phyloP scores from a whole-genome alignment of 2,113 vertebrate genomes.

The Triplophysa siluroides region DNA sequence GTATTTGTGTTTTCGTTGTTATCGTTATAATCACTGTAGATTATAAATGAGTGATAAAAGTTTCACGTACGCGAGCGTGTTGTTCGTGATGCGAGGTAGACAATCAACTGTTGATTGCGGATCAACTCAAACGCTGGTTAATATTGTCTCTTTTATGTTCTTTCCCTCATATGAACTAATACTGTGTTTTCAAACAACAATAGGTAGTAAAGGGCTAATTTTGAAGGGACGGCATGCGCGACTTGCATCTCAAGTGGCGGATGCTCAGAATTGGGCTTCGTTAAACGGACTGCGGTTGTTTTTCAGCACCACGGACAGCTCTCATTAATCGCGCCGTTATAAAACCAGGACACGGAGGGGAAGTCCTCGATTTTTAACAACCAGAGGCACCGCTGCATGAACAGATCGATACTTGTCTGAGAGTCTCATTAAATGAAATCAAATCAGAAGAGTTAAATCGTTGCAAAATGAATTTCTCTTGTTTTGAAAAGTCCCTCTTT shows the following conservation, averaged over 20 bases:
- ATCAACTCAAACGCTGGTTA: background rate
- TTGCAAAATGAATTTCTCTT: too few species aligned
- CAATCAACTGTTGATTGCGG: constrained; percentile 60
- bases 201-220: constrained; percentile 53
- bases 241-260: constrained; percentile 54
- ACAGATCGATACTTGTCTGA: background rate
- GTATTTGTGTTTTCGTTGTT: background rate
- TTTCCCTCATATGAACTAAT: background rate
- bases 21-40: too few species aligned
- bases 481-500: too few species aligned
- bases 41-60: background rate
- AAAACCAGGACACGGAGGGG: background rate
- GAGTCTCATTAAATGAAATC: background rate
- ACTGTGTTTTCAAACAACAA: background rate
- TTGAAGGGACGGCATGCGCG: constrained; percentile 52
- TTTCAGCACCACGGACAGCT: constrained; percentile 54
- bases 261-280: constrained; percentile 31
- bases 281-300: constrained; percentile 39
- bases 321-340: background rate
- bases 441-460: background rate
- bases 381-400: background rate
- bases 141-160: background rate
- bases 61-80: background rate
- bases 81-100: background rate
- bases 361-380: background rate